Evolutionary conservation across 2,797 vertebrate species (phyloP).

Genomic region (Tangara arthus): DNA sequence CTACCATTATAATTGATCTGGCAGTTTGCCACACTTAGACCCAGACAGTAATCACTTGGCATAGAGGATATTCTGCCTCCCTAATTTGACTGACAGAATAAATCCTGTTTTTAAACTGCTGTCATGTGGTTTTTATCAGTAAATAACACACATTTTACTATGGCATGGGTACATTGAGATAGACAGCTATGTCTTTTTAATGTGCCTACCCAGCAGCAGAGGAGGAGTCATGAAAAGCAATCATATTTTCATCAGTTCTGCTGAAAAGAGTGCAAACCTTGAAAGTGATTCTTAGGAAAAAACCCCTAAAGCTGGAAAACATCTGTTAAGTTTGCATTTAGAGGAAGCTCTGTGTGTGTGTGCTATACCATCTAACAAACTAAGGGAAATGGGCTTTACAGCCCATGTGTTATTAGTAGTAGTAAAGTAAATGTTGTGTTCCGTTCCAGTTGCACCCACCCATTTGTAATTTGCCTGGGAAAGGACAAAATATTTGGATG

Average conservation of each 20-base stretch:
- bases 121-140: conserved; percentile 73
- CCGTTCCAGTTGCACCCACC: not conserved
- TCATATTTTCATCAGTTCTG: conserved; percentile 18
- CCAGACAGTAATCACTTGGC: conserved; percentile 64
- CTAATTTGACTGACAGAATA: conserved; percentile 73
- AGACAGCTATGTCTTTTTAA: conserved; percentile 63
- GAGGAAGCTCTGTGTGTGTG: not conserved
- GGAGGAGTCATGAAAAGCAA: conserved; percentile 15
- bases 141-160: conserved; percentile 72
- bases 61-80: conserved; percentile 62
- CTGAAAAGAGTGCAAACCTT: not conserved
- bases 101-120: conserved; percentile 65
- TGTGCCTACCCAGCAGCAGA: not conserved
- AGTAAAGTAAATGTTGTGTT: not conserved
- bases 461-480: not conserved
- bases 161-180: conserved; percentile 48
- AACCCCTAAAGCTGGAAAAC: not conserved
- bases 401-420: not conserved
- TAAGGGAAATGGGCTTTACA: not conserved
- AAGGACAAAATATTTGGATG: not conserved
- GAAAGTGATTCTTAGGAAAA: not conserved
- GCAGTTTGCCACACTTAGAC: conserved; percentile 54
- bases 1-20: conserved; percentile 73
- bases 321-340: not conserved
- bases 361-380: not conserved